These are phyloP conservation scores for Speoplatyrhinus poulsoni DNA, from an alignment of 2,113 vertebrate genomes.

Conservation along the genomic window DNA sequence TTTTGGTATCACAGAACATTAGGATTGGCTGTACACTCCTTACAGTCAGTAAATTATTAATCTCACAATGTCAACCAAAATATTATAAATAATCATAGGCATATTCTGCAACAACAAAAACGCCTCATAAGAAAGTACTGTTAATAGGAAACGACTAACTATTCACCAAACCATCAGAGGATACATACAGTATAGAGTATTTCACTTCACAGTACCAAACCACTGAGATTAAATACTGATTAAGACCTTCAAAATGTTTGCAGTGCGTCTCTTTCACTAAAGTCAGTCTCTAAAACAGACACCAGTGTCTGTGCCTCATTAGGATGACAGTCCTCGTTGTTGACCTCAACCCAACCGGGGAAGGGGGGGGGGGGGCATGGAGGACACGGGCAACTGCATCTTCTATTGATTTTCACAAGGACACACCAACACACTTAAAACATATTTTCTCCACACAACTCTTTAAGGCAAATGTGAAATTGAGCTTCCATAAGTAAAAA, in stretches of 20 bases:
- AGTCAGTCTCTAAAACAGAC: constrained; percentile 33
- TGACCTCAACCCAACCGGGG: constrained; percentile 8
- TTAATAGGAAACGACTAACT: constrained; percentile 29
- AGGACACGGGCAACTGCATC: background rate
- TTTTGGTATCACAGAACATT: constrained; percentile 27
- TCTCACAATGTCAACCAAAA: too few relatives aligned
- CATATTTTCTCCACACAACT: constrained; percentile 32
- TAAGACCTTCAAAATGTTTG: constrained; percentile 34
- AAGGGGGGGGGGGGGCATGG: constrained; percentile 16
- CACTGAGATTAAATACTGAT: constrained; percentile 25
- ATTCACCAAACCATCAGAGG: constrained; percentile 10
- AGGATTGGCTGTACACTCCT: constrained; percentile 5
- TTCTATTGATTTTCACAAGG: constrained; percentile 33
- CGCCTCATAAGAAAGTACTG: background rate
- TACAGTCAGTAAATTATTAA: constrained; percentile 9
- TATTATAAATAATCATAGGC: background rate
- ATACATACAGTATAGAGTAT: constrained; percentile 15
- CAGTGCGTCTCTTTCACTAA: constrained; percentile 23
- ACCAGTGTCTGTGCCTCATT: constrained; percentile 23
- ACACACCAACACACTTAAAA: background rate
- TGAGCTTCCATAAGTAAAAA: constrained; percentile 29
- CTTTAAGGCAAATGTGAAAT: constrained; percentile 67
- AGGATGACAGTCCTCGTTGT: constrained; percentile 22
- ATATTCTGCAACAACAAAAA: constrained; percentile 3
- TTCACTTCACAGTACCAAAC: constrained; percentile 14